Percentiles rank a stretch among this genome's conserved stretches.
Conservation (phyloP, 2,113 vertebrate species). For the Ahaetulla prasina region DNA sequence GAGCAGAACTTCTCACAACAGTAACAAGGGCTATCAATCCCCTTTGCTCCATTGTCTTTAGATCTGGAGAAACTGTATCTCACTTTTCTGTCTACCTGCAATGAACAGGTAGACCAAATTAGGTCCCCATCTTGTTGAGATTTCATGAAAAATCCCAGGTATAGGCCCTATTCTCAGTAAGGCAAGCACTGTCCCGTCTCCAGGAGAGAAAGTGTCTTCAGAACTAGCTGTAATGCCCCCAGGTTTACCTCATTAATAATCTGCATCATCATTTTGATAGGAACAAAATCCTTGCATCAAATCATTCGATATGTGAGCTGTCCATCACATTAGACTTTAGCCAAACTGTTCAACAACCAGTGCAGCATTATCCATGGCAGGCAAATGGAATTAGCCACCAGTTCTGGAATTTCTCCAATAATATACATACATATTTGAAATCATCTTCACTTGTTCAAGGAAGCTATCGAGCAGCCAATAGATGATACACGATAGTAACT, state of each 20-base stretch:
- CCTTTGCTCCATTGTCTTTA: background rate
- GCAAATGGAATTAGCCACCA: background rate
- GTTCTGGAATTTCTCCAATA: background rate
- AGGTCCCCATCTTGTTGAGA: background rate
- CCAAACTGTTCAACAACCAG: background rate
- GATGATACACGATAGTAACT: background rate
- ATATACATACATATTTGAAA: background rate
- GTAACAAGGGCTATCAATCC: background rate
- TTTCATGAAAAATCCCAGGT: background rate
- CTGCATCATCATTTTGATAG: background rate
- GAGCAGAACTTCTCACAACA: background rate
- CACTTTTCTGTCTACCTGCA: background rate
- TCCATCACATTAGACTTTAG: background rate
- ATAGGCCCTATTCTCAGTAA: background rate
- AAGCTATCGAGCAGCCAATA: background rate
- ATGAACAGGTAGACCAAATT: background rate
- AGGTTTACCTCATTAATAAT: background rate
- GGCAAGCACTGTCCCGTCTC: background rate
- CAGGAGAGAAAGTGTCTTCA: background rate
- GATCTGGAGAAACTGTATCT: background rate
- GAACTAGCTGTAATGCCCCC: background rate
- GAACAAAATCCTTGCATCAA: background rate
- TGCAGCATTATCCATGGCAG: background rate
- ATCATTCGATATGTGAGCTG: background rate
- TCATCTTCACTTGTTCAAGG: background rate